phyloP scores from a whole-genome alignment of 2,888 invertebrate species.

The Matsumyia berberina region DNA sequence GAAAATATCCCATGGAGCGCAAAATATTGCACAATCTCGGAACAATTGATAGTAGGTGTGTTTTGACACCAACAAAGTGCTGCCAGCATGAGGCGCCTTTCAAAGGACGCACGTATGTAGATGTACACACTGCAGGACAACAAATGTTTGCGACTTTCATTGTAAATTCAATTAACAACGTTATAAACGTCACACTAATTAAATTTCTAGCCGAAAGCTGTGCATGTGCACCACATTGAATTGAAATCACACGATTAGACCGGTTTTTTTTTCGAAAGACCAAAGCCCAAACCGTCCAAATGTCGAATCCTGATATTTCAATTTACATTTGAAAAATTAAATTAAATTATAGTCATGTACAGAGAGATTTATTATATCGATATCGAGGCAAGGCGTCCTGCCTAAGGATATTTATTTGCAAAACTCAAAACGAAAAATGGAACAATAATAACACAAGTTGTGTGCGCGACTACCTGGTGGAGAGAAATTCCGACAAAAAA shows the following conservation, averaged over 20 bases:
- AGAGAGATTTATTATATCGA: slow-evolving; percentile 25
- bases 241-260: background rate
- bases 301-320: slow-evolving; percentile 9
- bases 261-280: background rate
- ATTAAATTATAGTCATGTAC: slow-evolving; percentile 27
- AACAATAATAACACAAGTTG: slow-evolving; percentile 29
- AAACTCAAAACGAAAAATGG: slow-evolving; percentile 30
- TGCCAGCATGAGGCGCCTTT: background rate
- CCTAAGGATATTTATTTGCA: slow-evolving; percentile 43
- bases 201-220: slow-evolving; percentile 6
- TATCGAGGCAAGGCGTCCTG: slow-evolving; percentile 9
- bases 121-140: background rate
- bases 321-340: slow-evolving; percentile 21
- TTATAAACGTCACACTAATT: background rate
- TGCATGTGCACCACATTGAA: background rate
- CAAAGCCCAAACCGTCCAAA: background rate
- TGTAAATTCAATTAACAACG: slow-evolving; percentile 1
- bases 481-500: background rate
- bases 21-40: background rate
- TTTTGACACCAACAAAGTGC: background rate
- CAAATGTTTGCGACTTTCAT: background rate
- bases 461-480: background rate
- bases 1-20: slow-evolving; percentile 1
- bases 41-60: background rate
- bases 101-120: background rate